These are phyloP conservation scores for Melinopterus prodromus DNA, from an alignment of 2,888 invertebrate species.

Conservation along the genomic window DNA sequence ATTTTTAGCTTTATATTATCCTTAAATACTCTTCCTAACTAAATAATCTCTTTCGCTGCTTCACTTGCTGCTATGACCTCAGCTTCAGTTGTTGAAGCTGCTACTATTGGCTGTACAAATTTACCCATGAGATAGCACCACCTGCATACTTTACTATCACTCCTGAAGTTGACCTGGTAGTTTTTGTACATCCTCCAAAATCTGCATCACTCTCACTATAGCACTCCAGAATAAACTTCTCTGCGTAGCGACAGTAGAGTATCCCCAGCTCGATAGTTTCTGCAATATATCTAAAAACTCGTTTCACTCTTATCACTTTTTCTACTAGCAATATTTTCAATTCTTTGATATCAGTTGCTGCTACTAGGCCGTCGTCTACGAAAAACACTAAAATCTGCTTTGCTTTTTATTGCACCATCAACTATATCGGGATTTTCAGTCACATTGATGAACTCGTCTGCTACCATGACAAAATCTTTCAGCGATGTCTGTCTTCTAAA, in stretches of 20 bases:
- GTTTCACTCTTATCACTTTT: background rate
- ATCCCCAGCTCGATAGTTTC: background rate
- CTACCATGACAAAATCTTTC: too few species aligned
- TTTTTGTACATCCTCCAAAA: constrained; percentile 10
- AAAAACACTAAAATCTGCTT: constrained; percentile 47
- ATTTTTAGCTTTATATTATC: background rate
- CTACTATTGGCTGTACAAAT: constrained; percentile 45
- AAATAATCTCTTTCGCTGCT: constrained; percentile 47
- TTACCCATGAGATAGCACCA: constrained; percentile 47
- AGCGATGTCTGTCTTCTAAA: too few species aligned
- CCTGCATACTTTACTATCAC: constrained; percentile 44
- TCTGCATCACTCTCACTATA: constrained; percentile 12
- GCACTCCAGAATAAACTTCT: background rate
- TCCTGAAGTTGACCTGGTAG: constrained; percentile 41
- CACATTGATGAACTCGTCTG: too few species aligned
- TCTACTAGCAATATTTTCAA: constrained; percentile 22
- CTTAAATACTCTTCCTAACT: background rate
- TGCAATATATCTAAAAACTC: constrained; percentile 4
- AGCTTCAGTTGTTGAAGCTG: constrained; percentile 43
- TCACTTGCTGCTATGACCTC: too few species aligned
- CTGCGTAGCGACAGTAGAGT: background rate
- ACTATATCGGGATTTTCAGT: too few species aligned
- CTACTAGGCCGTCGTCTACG: constrained; percentile 52
- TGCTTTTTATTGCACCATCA: too few species aligned
- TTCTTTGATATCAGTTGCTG: constrained; percentile 31